phyloP scores from a whole-genome alignment of 2,888 invertebrate genomes.

The Cephus nigrinus region DNA sequence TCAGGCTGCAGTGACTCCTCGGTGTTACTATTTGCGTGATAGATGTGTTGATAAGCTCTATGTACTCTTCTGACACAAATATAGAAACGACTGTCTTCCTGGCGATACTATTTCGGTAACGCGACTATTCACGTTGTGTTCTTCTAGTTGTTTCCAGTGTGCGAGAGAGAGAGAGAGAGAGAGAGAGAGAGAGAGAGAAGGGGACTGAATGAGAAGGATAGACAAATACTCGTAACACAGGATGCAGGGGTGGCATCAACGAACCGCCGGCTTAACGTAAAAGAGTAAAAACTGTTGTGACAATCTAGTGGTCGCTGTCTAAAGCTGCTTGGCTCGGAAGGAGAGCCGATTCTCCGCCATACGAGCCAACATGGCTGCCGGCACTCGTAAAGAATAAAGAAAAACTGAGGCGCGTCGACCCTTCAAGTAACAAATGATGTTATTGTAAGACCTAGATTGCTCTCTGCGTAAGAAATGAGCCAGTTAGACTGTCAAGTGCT shows the following conservation, averaged over 20 bases:
- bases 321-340: conserved; percentile 1
- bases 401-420: not conserved
- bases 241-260: not conserved
- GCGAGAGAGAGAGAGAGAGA: not conserved
- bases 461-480: conserved; percentile 8
- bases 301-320: conserved; percentile 18
- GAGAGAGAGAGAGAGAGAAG: not conserved
- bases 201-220: not conserved
- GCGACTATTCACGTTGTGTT: too few relatives aligned
- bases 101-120: not conserved
- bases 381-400: not conserved
- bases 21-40: conserved; percentile 11
- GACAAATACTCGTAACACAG: not conserved
- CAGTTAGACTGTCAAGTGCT: conserved; percentile 13
- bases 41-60: not conserved
- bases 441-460: conserved; percentile 15
- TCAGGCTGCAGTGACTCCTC: conserved; percentile 22
- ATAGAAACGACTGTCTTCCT: not conserved
- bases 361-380: not conserved
- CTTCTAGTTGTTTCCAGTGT: not conserved
- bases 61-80: not conserved
- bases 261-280: not conserved
- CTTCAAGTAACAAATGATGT: conserved; percentile 18
- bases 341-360: not conserved
- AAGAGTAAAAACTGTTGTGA: conserved; percentile 19